These are phyloP conservation scores for Steinernema carpocapsae DNA, from an alignment of 2,888 invertebrate genomes.

Conservation along the genomic window DNA sequence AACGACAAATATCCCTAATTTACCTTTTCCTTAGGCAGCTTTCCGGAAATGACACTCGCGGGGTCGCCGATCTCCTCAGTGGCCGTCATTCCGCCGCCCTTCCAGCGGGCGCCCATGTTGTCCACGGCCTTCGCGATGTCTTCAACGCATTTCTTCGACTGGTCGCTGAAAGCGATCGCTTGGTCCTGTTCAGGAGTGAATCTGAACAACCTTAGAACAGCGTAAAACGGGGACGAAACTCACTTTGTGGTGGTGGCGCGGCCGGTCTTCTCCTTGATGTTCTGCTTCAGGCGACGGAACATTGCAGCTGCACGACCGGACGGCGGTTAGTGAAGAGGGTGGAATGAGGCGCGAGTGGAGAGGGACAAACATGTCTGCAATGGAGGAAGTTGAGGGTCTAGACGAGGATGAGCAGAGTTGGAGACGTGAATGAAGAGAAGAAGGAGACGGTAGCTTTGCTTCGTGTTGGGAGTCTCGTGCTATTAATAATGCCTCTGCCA, in stretches of 20 bases:
- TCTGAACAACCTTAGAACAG: neutral
- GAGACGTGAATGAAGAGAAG: too few species aligned
- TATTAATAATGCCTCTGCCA: too few species aligned
- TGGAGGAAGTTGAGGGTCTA: too few species aligned
- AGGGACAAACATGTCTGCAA: too few species aligned
- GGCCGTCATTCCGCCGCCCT: conserved; percentile 19
- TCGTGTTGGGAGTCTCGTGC: too few species aligned
- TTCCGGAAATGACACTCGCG: neutral
- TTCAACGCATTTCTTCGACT: conserved; percentile 11
- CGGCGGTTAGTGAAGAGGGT: neutral
- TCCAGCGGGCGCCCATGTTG: conserved; percentile 3
- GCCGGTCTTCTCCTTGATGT: conserved; percentile 37
- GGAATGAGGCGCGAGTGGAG: neutral
- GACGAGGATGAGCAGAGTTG: too few species aligned
- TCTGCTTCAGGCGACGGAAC: conserved; percentile 36
- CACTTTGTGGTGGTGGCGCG: conserved; percentile 7
- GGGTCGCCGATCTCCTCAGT: conserved; percentile 34
- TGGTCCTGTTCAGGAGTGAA: conserved; percentile 21
- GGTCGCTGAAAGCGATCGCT: neutral
- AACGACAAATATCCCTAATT: too few species aligned
- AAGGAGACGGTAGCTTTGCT: too few species aligned
- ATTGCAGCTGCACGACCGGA: conserved; percentile 8
- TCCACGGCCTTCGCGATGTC: conserved; percentile 17
- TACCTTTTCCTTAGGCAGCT: conserved; percentile 29
- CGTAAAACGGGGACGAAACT: neutral